phyloP scores from a whole-genome alignment of 2,888 invertebrate species.

The Clivina fossor region DNA sequence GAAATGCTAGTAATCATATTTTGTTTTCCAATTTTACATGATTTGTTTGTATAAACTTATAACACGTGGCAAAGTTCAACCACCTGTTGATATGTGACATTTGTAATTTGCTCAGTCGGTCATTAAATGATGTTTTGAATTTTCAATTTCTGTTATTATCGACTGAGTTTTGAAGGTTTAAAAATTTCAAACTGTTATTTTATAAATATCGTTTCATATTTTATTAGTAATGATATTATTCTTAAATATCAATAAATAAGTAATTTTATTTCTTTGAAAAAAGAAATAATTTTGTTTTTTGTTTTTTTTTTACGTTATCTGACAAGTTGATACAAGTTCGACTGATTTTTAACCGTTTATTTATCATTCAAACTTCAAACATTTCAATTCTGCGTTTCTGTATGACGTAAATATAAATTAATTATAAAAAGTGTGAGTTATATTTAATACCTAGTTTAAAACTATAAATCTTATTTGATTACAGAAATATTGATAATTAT shows the following conservation, averaged over 20 bases:
- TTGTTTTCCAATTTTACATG: slow-evolving; percentile 7
- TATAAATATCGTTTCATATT: no score
- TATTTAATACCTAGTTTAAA: background rate
- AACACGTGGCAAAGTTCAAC: slow-evolving; percentile 34
- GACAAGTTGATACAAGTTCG: no score
- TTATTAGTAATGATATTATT: background rate
- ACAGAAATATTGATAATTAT: background rate
- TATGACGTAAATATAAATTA: background rate
- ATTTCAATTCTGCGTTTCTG: background rate
- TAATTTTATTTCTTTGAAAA: background rate
- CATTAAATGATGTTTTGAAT: no score
- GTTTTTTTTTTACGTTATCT: no score
- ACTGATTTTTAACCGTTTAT: no score
- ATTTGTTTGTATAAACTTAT: slow-evolving; percentile 15
- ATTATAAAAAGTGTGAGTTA: background rate
- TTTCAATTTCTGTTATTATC: background rate
- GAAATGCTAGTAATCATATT: slow-evolving; percentile 24
- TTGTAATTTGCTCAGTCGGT: no score
- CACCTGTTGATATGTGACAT: slow-evolving; percentile 30
- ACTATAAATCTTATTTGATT: background rate
- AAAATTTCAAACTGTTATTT: no score
- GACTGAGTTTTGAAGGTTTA: no score
- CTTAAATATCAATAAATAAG: background rate
- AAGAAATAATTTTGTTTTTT: background rate
- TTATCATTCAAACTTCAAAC: background rate